phyloP scores from a whole-genome alignment of 2,888 invertebrate species.

The Phania funesta region DNA sequence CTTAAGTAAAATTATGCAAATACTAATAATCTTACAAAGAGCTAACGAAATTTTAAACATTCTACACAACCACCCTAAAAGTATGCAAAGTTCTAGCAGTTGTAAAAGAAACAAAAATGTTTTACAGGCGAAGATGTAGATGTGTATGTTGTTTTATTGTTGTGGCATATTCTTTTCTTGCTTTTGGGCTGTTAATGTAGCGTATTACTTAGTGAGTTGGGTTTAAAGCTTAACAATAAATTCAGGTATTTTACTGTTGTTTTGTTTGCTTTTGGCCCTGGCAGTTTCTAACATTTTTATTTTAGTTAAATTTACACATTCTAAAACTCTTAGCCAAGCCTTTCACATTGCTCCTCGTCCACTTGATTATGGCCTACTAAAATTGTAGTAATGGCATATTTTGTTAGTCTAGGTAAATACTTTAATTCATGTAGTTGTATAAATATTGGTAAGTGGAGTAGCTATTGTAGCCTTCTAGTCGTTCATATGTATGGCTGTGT shows the following conservation, averaged over 20 bases:
- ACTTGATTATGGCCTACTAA: constrained; percentile 49
- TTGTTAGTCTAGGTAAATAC: constrained; percentile 47
- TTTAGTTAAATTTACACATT: constrained; percentile 18
- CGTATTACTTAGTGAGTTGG: neutral
- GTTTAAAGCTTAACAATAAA: neutral
- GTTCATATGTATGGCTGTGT: too few relatives aligned
- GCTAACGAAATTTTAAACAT: neutral
- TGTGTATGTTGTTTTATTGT: too few relatives aligned
- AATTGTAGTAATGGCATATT: constrained; percentile 35
- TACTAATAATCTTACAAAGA: neutral
- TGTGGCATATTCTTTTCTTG: too few relatives aligned
- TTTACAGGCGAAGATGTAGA: too few relatives aligned
- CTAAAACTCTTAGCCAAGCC: neutral
- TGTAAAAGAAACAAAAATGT: too few relatives aligned
- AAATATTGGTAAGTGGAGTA: constrained; percentile 1
- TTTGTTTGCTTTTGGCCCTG: neutral
- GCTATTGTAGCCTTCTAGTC: neutral
- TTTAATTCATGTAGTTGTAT: neutral
- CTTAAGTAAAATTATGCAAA: constrained; percentile 3
- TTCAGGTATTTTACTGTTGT: neutral
- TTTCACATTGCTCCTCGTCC: neutral
- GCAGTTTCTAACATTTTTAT: constrained; percentile 11
- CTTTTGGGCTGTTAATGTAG: neutral
- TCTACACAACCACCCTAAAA: neutral
- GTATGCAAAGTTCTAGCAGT: too few relatives aligned